Conservation (phyloP, 2,797 vertebrate genomes). For the Spheniscus humboldti region DNA sequence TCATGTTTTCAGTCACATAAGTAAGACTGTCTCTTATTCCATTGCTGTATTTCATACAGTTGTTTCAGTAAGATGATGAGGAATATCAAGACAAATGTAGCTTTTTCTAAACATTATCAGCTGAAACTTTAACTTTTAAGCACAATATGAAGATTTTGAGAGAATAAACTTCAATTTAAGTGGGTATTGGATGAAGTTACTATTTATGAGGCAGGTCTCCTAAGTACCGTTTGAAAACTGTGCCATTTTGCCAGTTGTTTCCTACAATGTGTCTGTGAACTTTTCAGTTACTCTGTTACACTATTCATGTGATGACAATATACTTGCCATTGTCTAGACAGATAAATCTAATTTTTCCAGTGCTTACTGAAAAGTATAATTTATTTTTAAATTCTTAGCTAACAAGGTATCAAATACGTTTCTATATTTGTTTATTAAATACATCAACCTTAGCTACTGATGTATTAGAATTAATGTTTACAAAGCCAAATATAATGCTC, state of each 20-base stretch:
- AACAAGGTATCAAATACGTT: background rate
- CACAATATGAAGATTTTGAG: background rate
- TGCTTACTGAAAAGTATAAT: background rate
- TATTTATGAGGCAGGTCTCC: background rate
- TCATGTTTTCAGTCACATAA: background rate
- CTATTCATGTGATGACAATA: conserved; percentile 14
- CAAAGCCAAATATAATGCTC: conserved; percentile 37
- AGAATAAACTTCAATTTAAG: background rate
- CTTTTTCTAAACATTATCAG: background rate
- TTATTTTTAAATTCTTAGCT: background rate
- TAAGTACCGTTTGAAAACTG: background rate
- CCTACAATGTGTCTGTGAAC: background rate
- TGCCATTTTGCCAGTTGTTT: background rate
- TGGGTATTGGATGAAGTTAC: background rate
- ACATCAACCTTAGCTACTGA: background rate
- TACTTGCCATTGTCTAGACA: conserved; percentile 47
- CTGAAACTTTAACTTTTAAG: background rate
- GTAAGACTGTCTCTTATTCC: background rate
- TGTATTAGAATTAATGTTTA: conserved; percentile 55
- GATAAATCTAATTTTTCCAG: conserved; percentile 15
- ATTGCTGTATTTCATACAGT: background rate
- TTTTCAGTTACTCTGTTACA: conserved; percentile 14
- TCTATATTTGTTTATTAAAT: background rate
- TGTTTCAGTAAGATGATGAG: background rate
- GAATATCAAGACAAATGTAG: background rate